phyloP scores from a whole-genome alignment of 2,797 vertebrate species.

The Stomatorhinus walkeri region DNA sequence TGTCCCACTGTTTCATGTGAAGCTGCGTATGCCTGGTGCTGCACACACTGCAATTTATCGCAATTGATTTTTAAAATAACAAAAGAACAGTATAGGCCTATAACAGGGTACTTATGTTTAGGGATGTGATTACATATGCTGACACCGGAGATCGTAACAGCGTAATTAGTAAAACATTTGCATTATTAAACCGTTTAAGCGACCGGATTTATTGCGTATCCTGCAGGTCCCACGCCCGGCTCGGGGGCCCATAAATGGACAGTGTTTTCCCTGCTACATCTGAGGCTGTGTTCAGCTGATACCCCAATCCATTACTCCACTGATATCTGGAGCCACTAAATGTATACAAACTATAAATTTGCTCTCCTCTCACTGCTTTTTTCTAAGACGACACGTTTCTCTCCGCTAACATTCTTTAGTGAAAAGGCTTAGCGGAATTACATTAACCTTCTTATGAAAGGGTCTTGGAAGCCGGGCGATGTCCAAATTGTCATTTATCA shows the following conservation, averaged over 20 bases:
- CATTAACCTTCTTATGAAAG: constrained; percentile 44
- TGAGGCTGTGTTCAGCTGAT: constrained; percentile 61
- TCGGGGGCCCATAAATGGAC: constrained; percentile 61
- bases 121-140: not conserved
- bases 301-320: constrained; percentile 62
- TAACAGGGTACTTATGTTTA: not conserved
- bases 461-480: constrained; percentile 42
- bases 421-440: constrained; percentile 42
- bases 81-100: not conserved
- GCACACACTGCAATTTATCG: not conserved
- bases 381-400: constrained; percentile 46
- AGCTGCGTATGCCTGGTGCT: not conserved
- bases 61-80: not conserved
- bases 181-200: constrained; percentile 51
- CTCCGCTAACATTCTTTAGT: constrained; percentile 51
- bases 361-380: constrained; percentile 43
- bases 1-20: not conserved
- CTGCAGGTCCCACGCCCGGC: constrained; percentile 48
- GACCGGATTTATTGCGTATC: constrained; percentile 50
- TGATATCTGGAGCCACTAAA: constrained; percentile 82
- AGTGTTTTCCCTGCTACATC: constrained; percentile 51
- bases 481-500: constrained; percentile 49
- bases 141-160: not conserved
- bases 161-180: constrained; percentile 39
- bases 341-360: constrained; percentile 88